phyloP scores from a whole-genome alignment of 1,140 invertebrate genomes.

The Agrypnia vestita region DNA sequence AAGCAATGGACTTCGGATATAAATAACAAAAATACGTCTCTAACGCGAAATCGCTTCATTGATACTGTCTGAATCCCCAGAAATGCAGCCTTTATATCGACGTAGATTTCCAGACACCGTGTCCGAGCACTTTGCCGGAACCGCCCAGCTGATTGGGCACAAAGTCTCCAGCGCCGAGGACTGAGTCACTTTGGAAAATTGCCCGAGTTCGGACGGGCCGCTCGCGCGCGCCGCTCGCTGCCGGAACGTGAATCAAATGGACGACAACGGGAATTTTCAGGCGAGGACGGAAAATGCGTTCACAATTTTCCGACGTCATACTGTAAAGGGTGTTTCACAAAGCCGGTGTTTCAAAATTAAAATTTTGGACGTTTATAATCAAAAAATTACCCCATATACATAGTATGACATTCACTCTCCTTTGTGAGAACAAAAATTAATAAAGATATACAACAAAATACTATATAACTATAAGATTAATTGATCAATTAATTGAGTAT shows the following conservation, averaged over 20 bases:
- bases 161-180: background rate
- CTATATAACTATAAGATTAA: no score
- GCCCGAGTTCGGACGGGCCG: background rate
- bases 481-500: no score
- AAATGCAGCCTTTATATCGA: conserved; percentile 7
- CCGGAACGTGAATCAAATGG: conserved; percentile 7
- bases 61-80: background rate
- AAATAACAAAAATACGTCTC: background rate
- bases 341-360: no score
- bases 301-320: conserved; percentile 15
- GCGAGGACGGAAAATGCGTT: conserved; percentile 1
- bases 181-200: conserved; percentile 18
- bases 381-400: no score
- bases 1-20: no score
- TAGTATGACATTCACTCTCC: no score
- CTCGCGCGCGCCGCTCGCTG: background rate
- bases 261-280: background rate
- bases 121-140: conserved; percentile 2
- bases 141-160: background rate
- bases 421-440: no score
- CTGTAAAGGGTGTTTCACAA: background rate
- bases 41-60: background rate
- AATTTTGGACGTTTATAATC: no score
- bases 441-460: no score
- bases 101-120: background rate